Evolutionary conservation across 2,888 invertebrate species (phyloP).

Genomic region (Eurois occulta): DNA sequence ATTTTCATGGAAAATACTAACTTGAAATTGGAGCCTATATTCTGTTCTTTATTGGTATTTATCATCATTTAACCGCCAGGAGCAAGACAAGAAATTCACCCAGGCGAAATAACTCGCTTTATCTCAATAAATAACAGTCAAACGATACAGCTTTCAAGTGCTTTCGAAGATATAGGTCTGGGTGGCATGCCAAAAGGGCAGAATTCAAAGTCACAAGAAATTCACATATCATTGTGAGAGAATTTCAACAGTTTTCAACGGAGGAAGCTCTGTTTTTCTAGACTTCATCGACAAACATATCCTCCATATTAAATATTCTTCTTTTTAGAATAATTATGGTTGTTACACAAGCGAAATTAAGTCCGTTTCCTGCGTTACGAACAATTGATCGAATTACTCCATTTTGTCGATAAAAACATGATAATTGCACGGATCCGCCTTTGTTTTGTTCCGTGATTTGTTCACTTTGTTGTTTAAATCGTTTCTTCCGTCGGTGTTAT

Average conservation of each 20-base stretch:
- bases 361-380: conserved; percentile 66
- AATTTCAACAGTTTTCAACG: conserved; percentile 2
- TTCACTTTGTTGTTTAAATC: conserved; percentile 45
- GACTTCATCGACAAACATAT: conserved; percentile 11
- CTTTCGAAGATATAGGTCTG: conserved; percentile 23
- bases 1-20: background rate
- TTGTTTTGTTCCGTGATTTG: conserved; percentile 61
- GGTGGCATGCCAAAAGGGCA: conserved; percentile 36
- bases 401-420: conserved; percentile 64
- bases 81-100: conserved; percentile 15
- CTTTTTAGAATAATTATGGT: conserved; percentile 32
- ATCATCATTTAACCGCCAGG: conserved; percentile 21
- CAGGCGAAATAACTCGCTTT: conserved; percentile 31
- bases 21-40: conserved; percentile 3
- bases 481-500: conserved; percentile 47
- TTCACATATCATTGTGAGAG: background rate
- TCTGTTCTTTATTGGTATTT: conserved; percentile 29
- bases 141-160: conserved; percentile 40
- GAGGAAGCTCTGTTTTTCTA: conserved; percentile 16
- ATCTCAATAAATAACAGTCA: conserved; percentile 51
- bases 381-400: conserved; percentile 65
- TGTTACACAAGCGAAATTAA: conserved; percentile 61
- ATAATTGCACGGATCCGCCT: conserved; percentile 67
- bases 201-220: conserved; percentile 9
- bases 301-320: conserved; percentile 21